Base-by-base conservation (phyloP, 2,888 invertebrate genomes). In the Ophion obscuratus region DNA sequence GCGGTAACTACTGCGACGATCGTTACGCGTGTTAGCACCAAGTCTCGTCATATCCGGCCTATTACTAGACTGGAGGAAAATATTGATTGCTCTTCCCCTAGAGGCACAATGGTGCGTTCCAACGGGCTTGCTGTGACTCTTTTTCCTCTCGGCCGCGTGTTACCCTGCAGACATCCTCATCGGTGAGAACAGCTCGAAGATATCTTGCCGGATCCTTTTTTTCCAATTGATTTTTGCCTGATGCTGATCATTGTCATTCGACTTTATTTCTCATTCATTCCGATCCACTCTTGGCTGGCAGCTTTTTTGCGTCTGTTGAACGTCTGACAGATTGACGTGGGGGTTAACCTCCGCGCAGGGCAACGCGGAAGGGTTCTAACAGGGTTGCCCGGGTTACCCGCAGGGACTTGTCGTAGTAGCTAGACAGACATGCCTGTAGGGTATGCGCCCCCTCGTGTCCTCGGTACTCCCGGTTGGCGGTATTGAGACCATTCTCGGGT, bases 81-180 rank as follows among this genome's bases (percentile, higher is more conserved):
- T 84, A 84, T 84, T 64, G 84, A 84, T 84, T 84, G 84, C 81
- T 70, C 44, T 53, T 57, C 47, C 20, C 24, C 44, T n/a, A 31
- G 31, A 31, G 31, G 6, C 61, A 75, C 76, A 61, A 75, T 47
- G 24, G 10, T 27, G 47, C 31, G 70, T 64, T 68, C 53, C 40
- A 59, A 20, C 73, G 20, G 11, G 64, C 0, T 20, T 44, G 47
- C 57, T 9, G 47, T 62, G 67, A n/a, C 57, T 68, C 3, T 20
- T 36, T 53, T 40, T 24, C 40, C 61, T 77, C 14, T n/a, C 10
- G 11, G 47, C 47, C 10, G 14, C 4, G 2, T 11, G 14, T 47
- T 47, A 47, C 10, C 14, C 47, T 31, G 66, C 71, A 61, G 84
- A 81, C 81, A 77, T 84, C 81, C 74, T 81, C 77, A 62, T 70